Conservation (phyloP, 2,888 invertebrate species). For the Sinopyrophorus schimmeli region DNA sequence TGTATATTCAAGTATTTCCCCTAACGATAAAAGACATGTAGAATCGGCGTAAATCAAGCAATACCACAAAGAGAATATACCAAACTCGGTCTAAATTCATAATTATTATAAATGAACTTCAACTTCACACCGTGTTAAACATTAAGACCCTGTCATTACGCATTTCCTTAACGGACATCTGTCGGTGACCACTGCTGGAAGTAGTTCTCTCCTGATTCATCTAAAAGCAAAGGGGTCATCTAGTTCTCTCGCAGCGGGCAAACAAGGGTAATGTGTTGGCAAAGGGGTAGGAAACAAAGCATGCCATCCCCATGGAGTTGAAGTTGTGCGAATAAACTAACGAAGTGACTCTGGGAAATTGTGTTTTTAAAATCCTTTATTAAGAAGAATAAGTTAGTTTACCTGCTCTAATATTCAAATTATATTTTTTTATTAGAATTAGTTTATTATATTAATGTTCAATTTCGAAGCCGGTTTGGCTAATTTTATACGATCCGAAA, state of each 20-base stretch:
- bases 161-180: constrained; percentile 33
- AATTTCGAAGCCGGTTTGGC: too few species aligned
- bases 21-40: too few species aligned
- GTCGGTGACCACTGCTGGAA: constrained; percentile 32
- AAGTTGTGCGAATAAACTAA: constrained; percentile 34
- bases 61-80: too few species aligned
- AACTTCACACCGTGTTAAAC: too few species aligned
- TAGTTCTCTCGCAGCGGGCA: constrained; percentile 31
- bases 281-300: constrained; percentile 37
- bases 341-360: constrained; percentile 33
- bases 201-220: constrained; percentile 19
- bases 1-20: too few species aligned
- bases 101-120: too few species aligned
- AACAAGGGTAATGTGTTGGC: constrained; percentile 35
- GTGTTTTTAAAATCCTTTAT: constrained; percentile 34
- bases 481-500: too few species aligned
- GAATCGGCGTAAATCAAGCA: too few species aligned
- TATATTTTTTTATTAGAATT: too few species aligned
- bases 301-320: constrained; percentile 27
- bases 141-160: constrained; percentile 22
- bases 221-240: constrained; percentile 27
- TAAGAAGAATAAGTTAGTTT: constrained; percentile 32
- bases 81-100: too few species aligned
- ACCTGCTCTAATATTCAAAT: too few species aligned
- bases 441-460: too few species aligned